Conservation (phyloP, 2,797 vertebrate species). For the Peromyscus eremicus region DNA sequence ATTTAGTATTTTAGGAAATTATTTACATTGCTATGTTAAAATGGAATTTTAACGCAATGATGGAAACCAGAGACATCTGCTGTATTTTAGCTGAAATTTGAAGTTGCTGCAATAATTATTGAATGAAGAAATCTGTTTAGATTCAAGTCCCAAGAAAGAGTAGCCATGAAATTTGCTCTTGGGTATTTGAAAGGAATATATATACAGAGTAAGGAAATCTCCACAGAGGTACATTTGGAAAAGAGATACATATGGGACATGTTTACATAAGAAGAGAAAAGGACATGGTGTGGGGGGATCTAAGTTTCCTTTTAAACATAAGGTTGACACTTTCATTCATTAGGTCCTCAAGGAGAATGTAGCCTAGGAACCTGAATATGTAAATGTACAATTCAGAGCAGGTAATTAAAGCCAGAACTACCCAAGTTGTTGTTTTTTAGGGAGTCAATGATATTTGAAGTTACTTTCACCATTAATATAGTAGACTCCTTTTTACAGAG, state of each 20-base stretch:
- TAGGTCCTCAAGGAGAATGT: background rate
- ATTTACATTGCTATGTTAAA: slow-evolving; percentile 23
- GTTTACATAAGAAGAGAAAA: background rate
- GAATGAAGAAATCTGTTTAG: slow-evolving; percentile 40
- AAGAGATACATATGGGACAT: background rate
- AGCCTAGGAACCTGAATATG: background rate
- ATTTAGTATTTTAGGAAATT: background rate
- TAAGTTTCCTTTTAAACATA: background rate
- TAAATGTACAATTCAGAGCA: background rate
- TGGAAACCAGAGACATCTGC: background rate
- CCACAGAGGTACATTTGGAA: background rate
- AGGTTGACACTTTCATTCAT: background rate
- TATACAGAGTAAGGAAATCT: background rate
- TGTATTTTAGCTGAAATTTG: background rate
- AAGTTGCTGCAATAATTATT: background rate
- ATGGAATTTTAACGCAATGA: background rate
- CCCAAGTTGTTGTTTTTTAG: slow-evolving; percentile 7
- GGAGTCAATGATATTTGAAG: slow-evolving; percentile 2
- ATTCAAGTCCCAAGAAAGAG: background rate
- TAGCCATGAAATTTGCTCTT: background rate
- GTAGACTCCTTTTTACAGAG: background rate
- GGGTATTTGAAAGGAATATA: background rate
- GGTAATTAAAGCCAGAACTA: background rate
- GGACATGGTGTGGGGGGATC: background rate
- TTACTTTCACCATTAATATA: slow-evolving; percentile 25